Evolutionary conservation across 1,140 invertebrate species (phyloP), one percentile per base, ranked within the genome.

Genomic region (Diprion similis): DNA sequence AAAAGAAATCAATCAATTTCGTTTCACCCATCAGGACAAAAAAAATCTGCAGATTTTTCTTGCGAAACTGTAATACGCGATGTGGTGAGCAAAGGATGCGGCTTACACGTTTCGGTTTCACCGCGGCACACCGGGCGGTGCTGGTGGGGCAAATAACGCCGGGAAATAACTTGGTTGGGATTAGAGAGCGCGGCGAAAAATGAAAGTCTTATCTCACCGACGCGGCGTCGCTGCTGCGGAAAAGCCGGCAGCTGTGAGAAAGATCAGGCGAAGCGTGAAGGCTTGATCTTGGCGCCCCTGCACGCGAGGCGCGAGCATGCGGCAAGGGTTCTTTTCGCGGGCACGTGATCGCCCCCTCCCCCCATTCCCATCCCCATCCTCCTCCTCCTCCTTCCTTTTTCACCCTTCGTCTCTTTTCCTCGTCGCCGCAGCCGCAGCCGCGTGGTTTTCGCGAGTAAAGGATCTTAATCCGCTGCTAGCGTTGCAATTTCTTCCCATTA

Each of bases 401-500:
- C 24, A 37, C 24, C 24, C 24, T 6, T 37, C 24, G 2, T 37
- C 24, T 37, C 24, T 37, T 37, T 37, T 4, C 24, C 24, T 37
- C 24, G 24, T 37, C 24, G 77, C 78, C 71, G 67, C 46, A 46
- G 75, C 79, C 78, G 77, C 70, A 72, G 72, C 77, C 71, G 74
- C 37, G n/a, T 4, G 51, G 51, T 59, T 37, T 37, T 37, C 24
- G 2, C 24, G 24, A 37, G 24, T 6, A 59, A 59, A 59, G 51
- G 51, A 59, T 59, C 80, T 86, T 87, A 86, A 86, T 87, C 85
- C 83, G 79, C 76, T 81, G 85, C 85, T 79, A 84, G 83, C 82
- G 79, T 80, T 84, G 85, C 86, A 87, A 87, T 87, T 87, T 87
- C 86, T 87, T 87, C 82, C 85, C 83, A 87, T 87, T 87, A 86